These are phyloP conservation scores for Tinea semifulvella DNA, from an alignment of 2,888 invertebrate species.

Conservation along the genomic window DNA sequence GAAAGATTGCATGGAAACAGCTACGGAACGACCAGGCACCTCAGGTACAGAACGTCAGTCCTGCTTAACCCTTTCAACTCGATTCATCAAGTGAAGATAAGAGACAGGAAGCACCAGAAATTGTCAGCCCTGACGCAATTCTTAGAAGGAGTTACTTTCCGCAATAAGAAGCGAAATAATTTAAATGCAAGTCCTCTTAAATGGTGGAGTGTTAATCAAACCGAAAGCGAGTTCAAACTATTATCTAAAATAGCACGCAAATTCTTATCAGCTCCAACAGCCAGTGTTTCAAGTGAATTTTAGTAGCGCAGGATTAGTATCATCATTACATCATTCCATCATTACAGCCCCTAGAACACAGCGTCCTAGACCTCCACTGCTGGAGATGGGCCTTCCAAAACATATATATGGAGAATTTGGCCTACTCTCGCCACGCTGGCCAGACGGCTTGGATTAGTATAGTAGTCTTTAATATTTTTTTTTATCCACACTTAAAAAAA, in stretches of 20 bases:
- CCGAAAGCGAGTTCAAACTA: not conserved
- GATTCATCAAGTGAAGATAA: constrained; percentile 21
- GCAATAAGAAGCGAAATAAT: constrained; percentile 19
- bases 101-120: constrained; percentile 18
- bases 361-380: too few species aligned
- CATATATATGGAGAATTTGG: too few species aligned
- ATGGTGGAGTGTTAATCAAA: constrained; percentile 9
- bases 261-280: constrained; percentile 21
- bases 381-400: too few species aligned
- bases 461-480: too few species aligned
- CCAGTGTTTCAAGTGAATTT: constrained; percentile 23
- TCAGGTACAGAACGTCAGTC: constrained; percentile 17
- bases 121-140: constrained; percentile 18
- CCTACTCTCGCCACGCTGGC: too few species aligned
- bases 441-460: too few species aligned
- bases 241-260: constrained; percentile 14
- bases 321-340: too few species aligned
- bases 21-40: constrained; percentile 18
- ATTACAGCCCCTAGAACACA: too few species aligned
- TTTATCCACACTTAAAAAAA: too few species aligned
- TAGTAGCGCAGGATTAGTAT: constrained; percentile 20
- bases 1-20: constrained; percentile 18
- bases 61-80: constrained; percentile 19
- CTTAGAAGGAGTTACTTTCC: constrained; percentile 20
- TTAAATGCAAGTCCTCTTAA: constrained; percentile 17